Percentiles rank a stretch among this genome's conserved stretches.
These are phyloP conservation scores for Terrapene triunguis DNA, from an alignment of 2,113 vertebrate genomes.

Conservation along the genomic window DNA sequence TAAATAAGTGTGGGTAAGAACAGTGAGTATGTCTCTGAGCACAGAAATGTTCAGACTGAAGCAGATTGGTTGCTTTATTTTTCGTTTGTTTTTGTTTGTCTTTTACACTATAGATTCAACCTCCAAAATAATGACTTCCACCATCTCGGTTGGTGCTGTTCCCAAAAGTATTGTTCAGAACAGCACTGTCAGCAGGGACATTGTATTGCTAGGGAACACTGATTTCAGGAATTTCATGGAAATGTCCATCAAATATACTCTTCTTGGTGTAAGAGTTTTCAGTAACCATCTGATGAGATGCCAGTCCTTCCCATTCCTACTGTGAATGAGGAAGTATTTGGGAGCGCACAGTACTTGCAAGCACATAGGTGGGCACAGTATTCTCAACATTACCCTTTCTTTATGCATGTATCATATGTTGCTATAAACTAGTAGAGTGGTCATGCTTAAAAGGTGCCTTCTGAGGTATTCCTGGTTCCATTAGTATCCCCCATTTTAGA, in stretches of 20 bases:
- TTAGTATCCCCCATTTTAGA: background rate
- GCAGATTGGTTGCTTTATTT: background rate
- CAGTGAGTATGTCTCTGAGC: background rate
- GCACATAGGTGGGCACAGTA: background rate
- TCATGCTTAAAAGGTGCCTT: background rate
- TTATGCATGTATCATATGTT: background rate
- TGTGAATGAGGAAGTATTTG: background rate
- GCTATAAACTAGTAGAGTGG: background rate
- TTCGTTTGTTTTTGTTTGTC: constrained; percentile 22
- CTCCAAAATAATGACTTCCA: background rate
- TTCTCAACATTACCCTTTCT: constrained; percentile 4
- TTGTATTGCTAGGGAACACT: constrained; percentile 20
- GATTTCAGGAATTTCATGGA: constrained; percentile 12
- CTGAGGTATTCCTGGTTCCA: background rate
- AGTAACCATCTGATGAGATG: constrained; percentile 17
- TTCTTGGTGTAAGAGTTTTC: constrained; percentile 18
- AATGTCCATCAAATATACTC: background rate
- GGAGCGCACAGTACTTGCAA: background rate
- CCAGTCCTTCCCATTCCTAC: constrained; percentile 28
- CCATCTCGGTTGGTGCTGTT: background rate
- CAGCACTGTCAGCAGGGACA: background rate
- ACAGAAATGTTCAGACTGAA: background rate
- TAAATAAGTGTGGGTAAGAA: background rate
- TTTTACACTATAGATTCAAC: background rate
- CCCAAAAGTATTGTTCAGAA: background rate